Base-by-base conservation (phyloP, 2,797 vertebrate species). In the Scarus forsteni region DNA sequence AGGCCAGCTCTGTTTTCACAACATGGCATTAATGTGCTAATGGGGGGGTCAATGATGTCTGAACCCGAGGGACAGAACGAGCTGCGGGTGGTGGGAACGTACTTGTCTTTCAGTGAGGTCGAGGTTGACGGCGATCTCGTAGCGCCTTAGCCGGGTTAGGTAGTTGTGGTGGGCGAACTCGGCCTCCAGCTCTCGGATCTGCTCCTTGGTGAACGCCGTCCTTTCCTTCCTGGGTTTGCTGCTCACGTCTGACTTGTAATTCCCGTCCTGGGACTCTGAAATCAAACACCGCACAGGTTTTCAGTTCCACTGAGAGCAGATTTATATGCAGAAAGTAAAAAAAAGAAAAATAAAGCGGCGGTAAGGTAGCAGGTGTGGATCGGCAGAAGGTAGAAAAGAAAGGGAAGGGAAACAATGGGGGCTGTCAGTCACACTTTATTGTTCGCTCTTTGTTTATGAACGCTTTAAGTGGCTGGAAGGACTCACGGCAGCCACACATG, bases 141-240 rank as follows among this genome's bases (percentile, higher is more conserved):
- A 99, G 93, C 98, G 90, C 82, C 98, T 94, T 93, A 99, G 96
- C 66, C 98, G 93, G 84, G 98, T 99, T 92, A 99, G 95, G 93
- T 99, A 99, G 94, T 99, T 99, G 93, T 99, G 98, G 92, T 99
- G 98, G 81, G 98, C 98, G 74, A 99, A 99, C 91, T 99, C 98
- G 38, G 98, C 97, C 94, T 99, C 98, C 89, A 99, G 94, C 90
- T 99, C 98, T 88, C 98, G 94, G 87, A 99, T 99, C 88, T 99
- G 98, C 79, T 99, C 98, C 92, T 99, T 99, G 91, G 98, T 99
- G 92, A 99, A 99, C 14, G 98, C 98, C 77, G 98, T 99, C 81
- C 98, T 93, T 94, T 99, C 98, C 93, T 99, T 99, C 85, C 98
- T 96, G 83, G 98, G 97, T 89, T 99, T 99, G 93, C 96, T 98